Percentiles rank a stretch among this genome's conserved stretches.
These are phyloP conservation scores for Achlya flavicornis DNA, from an alignment of 2,888 invertebrate genomes.

Conservation along the genomic window DNA sequence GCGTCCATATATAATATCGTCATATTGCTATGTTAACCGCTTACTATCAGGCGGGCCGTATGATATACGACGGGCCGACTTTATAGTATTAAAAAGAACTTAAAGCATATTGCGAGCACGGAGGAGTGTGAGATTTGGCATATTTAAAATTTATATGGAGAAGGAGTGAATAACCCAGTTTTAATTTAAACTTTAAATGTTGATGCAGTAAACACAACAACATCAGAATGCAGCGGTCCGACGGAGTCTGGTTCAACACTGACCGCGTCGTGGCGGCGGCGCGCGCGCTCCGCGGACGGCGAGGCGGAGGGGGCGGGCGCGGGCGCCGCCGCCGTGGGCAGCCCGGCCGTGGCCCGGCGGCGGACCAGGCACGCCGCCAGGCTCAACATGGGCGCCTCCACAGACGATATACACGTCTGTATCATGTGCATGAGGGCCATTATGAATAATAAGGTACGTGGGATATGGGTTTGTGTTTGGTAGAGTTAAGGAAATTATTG, in stretches of 20 bases:
- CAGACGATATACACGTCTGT: conserved; percentile 99
- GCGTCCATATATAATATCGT: no score
- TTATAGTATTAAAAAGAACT: no score
- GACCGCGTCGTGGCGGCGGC: conserved; percentile 68
- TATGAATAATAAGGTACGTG: conserved; percentile 98
- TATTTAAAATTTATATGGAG: no score
- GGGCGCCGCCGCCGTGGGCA: conserved; percentile 50
- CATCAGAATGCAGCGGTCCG: conserved; percentile 74
- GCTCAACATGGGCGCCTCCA: conserved; percentile 96
- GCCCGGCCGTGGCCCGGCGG: conserved; percentile 79
- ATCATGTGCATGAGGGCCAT: conserved; percentile 99
- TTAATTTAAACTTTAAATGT: no score
- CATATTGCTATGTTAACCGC: no score
- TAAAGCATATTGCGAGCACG: no score
- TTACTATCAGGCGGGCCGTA: no score
- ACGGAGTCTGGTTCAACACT: conserved; percentile 61
- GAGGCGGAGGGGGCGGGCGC: conserved; percentile 21
- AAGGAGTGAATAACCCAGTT: no score
- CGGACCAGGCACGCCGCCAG: conserved; percentile 93
- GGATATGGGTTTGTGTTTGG: no score
- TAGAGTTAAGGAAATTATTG: no score
- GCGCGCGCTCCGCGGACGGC: conserved; percentile 64
- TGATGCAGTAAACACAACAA: conserved; percentile 66
- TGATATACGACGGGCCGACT: no score
- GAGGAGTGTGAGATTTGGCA: no score